Percentiles rank a stretch among this genome's conserved stretches.
These are phyloP conservation scores for Thripadectes ignobilis DNA, from an alignment of 2,797 vertebrate genomes.

Conservation along the genomic window DNA sequence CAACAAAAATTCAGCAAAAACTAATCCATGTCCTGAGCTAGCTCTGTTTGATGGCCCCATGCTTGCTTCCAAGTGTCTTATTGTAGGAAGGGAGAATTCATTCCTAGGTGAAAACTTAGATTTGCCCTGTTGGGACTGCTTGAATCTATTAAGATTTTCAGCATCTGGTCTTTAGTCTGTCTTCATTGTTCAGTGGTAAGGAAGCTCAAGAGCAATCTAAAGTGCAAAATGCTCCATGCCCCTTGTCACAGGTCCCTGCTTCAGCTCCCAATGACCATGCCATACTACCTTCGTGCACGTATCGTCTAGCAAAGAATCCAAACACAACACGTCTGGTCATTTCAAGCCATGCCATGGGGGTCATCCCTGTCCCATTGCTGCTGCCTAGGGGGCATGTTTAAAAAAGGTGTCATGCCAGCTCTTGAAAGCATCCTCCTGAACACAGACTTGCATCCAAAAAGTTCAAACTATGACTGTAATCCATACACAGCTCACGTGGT, in stretches of 20 bases:
- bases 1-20: background rate
- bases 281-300: background rate
- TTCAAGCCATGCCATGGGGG: background rate
- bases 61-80: background rate
- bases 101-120: background rate
- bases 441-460: background rate
- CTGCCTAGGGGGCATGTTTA: background rate
- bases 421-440: background rate
- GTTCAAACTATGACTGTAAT: background rate
- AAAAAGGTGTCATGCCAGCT: background rate
- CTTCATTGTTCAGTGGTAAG: background rate
- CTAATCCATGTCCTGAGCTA: background rate
- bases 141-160: background rate
- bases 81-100: background rate
- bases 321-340: background rate
- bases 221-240: background rate
- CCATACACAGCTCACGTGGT: background rate
- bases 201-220: background rate
- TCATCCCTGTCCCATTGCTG: background rate
- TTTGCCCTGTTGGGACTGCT: background rate
- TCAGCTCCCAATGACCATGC: background rate
- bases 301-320: background rate
- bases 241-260: background rate
- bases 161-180: background rate
- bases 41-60: rapidly evolving